These are phyloP conservation scores for Gorsachius goisagi DNA, from an alignment of 2,113 vertebrate genomes.

Conservation along the genomic window DNA sequence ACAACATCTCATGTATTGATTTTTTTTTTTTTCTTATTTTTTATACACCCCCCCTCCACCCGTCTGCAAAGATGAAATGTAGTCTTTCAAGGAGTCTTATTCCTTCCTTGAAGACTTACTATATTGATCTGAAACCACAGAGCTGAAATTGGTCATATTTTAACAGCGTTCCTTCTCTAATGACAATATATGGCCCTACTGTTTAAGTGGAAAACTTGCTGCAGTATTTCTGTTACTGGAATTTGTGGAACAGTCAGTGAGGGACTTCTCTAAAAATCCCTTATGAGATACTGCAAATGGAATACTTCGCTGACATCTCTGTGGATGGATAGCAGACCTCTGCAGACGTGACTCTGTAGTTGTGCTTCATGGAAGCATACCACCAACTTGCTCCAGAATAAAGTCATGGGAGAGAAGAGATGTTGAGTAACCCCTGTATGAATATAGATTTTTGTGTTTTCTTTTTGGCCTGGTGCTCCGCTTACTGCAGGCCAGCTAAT, in stretches of 20 bases:
- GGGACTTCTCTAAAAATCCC: background rate
- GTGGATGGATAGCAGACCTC: background rate
- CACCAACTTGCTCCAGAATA: background rate
- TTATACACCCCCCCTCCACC: no score
- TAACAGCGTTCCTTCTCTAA: slow-evolving; percentile 9
- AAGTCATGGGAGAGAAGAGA: background rate
- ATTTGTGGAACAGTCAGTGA: background rate
- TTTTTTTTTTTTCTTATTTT: background rate
- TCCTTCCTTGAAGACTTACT: slow-evolving; percentile 40
- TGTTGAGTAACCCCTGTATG: background rate
- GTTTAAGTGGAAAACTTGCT: background rate
- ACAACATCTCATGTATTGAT: slow-evolving; percentile 55
- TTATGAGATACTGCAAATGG: background rate
- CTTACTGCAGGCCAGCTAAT: background rate
- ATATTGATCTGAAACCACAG: slow-evolving; percentile 60
- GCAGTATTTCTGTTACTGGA: background rate
- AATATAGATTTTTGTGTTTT: background rate
- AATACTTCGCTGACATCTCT: background rate
- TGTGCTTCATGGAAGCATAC: background rate
- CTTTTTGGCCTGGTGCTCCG: background rate
- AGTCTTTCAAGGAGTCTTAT: slow-evolving; percentile 37
- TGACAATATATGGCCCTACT: background rate
- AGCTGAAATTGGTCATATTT: slow-evolving; percentile 44
- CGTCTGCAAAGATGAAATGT: background rate
- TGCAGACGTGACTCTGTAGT: background rate